phyloP scores from a whole-genome alignment of 2,888 invertebrate genomes.

The Platypus cylindrus region DNA sequence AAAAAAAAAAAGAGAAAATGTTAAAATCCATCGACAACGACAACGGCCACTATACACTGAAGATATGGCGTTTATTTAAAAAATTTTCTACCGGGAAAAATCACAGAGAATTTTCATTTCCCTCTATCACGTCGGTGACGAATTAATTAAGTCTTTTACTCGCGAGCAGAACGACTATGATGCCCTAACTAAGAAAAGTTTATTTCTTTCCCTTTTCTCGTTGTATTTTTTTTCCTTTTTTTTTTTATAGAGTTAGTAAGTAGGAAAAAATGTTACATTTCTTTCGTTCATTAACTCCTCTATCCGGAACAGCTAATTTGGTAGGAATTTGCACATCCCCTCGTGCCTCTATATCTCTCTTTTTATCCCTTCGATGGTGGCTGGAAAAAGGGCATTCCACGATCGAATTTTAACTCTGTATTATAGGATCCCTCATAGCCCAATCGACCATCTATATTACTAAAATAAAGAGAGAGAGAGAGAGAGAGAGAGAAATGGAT shows the following conservation, averaged over 20 bases:
- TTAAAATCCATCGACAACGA: slow-evolving; percentile 32
- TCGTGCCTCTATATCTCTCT: too few relatives aligned
- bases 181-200: slow-evolving; percentile 7
- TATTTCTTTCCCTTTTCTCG: slow-evolving; percentile 25
- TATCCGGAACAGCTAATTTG: slow-evolving; percentile 37
- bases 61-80: slow-evolving; percentile 31
- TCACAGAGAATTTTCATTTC: slow-evolving; percentile 28
- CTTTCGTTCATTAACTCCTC: slow-evolving; percentile 38
- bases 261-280: slow-evolving; percentile 38
- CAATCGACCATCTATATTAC: slow-evolving; percentile 21
- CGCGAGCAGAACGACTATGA: slow-evolving; percentile 27
- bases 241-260: too few relatives aligned
- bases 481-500: slow-evolving; percentile 24
- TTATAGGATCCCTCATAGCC: too few relatives aligned
- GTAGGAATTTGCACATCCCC: slow-evolving; percentile 36
- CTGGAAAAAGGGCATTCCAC: slow-evolving; percentile 34
- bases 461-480: slow-evolving; percentile 19
- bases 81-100: too few relatives aligned
- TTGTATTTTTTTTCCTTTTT: too few relatives aligned
- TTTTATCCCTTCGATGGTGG: too few relatives aligned
- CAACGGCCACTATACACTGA: too few relatives aligned
- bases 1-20: slow-evolving; percentile 26
- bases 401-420: slow-evolving; percentile 28
- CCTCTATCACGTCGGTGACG: slow-evolving; percentile 31
- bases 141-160: slow-evolving; percentile 35